phyloP scores from a whole-genome alignment of 2,888 invertebrate genomes.

The Macropis europaea region DNA sequence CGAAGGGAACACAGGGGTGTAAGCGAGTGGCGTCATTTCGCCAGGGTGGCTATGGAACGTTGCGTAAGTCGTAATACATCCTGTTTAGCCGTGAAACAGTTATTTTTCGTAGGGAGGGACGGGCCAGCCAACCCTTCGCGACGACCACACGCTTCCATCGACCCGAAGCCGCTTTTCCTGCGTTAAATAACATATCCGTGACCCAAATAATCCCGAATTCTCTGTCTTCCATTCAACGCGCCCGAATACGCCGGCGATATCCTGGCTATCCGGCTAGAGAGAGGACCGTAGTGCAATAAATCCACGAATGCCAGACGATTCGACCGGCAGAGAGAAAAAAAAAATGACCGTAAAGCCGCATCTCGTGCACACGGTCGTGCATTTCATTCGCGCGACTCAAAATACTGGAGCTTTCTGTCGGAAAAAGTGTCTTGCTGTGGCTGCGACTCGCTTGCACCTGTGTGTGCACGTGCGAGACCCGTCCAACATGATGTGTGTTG shows the following conservation, averaged over 20 bases:
- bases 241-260: not conserved
- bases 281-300: not conserved
- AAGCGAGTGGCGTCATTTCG: not conserved
- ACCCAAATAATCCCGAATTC: slow-evolving; percentile 50
- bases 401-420: not conserved
- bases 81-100: slow-evolving; percentile 25
- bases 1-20: not conserved
- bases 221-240: not conserved
- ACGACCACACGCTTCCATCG: slow-evolving; percentile 39
- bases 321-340: not conserved
- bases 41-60: slow-evolving; percentile 21
- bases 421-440: not conserved
- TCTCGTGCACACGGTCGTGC: not conserved
- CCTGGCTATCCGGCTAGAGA: not conserved
- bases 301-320: not conserved
- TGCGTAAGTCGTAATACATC: slow-evolving; percentile 23
- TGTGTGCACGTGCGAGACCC: too few relatives aligned
- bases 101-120: slow-evolving; percentile 38
- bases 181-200: slow-evolving; percentile 56
- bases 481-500: too few relatives aligned
- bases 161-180: slow-evolving; percentile 30
- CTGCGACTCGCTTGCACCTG: too few relatives aligned
- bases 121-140: slow-evolving; percentile 34
- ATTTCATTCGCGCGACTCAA: not conserved
- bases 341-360: not conserved